Conservation (phyloP, 1,140 invertebrate species). For the Drosophila guanche region DNA sequence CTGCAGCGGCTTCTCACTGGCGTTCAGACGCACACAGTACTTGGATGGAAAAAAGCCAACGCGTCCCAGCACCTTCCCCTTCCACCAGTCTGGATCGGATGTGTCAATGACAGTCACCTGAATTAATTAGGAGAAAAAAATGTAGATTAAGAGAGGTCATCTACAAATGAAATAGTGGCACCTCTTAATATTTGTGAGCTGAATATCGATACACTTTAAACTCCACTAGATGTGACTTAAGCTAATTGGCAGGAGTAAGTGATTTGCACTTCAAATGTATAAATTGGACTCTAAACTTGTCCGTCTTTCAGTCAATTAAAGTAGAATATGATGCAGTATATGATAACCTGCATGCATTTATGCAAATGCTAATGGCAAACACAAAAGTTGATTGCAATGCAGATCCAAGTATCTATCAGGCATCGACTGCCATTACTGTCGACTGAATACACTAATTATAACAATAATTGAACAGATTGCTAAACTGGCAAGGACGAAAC, state of each 20-base stretch:
- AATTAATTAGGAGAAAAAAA: neutral
- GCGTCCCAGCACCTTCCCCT: slow-evolving; percentile 95
- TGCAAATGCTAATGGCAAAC: no score
- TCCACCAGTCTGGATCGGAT: slow-evolving; percentile 98
- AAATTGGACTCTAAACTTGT: no score
- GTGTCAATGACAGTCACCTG: slow-evolving; percentile 95
- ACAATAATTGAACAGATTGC: neutral
- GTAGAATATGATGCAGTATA: no score
- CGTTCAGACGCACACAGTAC: slow-evolving; percentile 94
- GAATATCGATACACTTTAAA: no score
- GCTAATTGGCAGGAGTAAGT: no score
- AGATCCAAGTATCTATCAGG: neutral
- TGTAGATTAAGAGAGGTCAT: neutral
- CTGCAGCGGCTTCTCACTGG: slow-evolving; percentile 94
- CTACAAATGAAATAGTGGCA: neutral
- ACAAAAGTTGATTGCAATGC: no score
- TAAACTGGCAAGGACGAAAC: slow-evolving; percentile 26
- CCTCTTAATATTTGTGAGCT: neutral
- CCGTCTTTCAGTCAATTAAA: no score
- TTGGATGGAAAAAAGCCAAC: slow-evolving; percentile 97
- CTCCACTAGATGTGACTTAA: no score
- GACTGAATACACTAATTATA: slow-evolving; percentile 5
- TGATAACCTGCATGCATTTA: no score
- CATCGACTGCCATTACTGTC: no score
- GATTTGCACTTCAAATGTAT: no score